Evolutionary conservation across 2,113 vertebrate species (phyloP), one percentile per base, ranked within the genome.

Genomic region (Fregata magnificens): DNA sequence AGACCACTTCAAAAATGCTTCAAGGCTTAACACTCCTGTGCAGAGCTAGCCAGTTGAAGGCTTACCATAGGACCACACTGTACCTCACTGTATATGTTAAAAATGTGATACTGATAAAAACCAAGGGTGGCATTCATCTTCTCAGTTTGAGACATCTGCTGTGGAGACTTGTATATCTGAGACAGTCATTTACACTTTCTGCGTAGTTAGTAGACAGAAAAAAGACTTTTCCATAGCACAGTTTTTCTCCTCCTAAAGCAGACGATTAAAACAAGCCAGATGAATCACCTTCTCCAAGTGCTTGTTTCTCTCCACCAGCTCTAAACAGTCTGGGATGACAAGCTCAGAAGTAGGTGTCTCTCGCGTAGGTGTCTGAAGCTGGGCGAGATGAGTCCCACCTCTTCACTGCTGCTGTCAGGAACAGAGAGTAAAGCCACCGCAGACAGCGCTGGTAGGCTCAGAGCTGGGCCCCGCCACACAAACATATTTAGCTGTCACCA

Each of bases 151-250:
- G 92, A 96, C 90, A 93, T 95, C 93, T 96, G 93, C 85, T n/a
- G 4, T 31, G 36, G 70, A 10, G 32, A 90, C 82, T 72, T 87
- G 58, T 91, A 2, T 62, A 93, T 95, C 87, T 96, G 84, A 96
- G 93, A 94, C 96, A 90, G 93, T 45, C 62, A 95, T 96, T 96
- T 97, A 96, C 93, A 95, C 96, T 93, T 96, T 90, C 71, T 90
- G 96, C 82, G 95, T 82, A 96, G 95, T 58, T 92, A 96, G 85
- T 90, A 97, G 96, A 97, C 87, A 95, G 87, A 90, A 96, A 95
- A 94, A 91, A 95, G 91, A 80, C 84, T 96, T 90, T 97, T 94
- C 85, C 95, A 96, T 58, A 94, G 93, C 87, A 96, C 14, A 26
- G 95, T 92, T 96, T 96, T 77, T 80, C 93, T 94, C 82, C 65